Evolutionary conservation across 2,797 vertebrate species (phyloP).

Genomic region (Danio kyathit): DNA sequence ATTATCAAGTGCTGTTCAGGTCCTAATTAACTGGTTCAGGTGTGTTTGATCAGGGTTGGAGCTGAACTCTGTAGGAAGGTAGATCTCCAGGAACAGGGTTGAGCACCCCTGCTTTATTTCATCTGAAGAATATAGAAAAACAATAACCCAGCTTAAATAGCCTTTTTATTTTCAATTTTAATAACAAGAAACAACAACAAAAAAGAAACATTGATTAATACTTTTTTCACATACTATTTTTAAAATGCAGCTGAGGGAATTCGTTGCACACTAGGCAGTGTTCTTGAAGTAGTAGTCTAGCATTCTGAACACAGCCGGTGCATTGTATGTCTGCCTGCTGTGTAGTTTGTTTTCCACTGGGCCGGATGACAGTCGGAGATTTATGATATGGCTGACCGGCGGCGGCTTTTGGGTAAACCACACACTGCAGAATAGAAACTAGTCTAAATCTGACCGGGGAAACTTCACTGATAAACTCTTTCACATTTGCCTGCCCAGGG

Average conservation of each 20-base stretch:
- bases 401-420: constrained; percentile 21
- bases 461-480: background rate
- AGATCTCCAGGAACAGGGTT: too few relatives aligned
- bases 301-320: background rate
- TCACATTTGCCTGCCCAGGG: background rate
- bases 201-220: background rate
- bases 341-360: background rate
- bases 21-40: too few relatives aligned
- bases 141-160: too few relatives aligned
- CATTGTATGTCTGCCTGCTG: background rate
- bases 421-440: constrained; percentile 22
- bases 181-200: too few relatives aligned
- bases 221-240: background rate
- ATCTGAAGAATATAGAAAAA: too few relatives aligned
- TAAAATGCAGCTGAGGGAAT: background rate
- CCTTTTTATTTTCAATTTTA: too few relatives aligned
- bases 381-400: constrained; percentile 4
- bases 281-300: background rate
- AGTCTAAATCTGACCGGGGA: background rate
- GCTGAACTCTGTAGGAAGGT: too few relatives aligned
- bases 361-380: constrained; percentile 8
- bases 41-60: too few relatives aligned
- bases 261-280: background rate
- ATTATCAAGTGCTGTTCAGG: too few relatives aligned
- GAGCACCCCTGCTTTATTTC: too few relatives aligned